Percentiles rank a stretch among this genome's conserved stretches.
Conservation (phyloP, 1,140 invertebrate species). For the Ptiloglossa arizonensis region DNA sequence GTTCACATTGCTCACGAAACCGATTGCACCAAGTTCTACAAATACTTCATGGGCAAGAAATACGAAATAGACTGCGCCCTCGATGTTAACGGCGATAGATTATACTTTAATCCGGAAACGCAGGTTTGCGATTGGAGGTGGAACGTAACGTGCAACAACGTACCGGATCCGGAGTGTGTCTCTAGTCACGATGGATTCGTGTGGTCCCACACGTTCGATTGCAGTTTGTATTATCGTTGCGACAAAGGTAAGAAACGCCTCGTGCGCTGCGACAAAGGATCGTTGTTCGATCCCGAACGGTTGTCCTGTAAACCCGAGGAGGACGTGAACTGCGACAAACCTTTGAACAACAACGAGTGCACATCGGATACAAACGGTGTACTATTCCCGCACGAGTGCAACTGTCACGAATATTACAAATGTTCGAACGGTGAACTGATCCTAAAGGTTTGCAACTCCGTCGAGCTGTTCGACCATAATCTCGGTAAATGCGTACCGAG, state of each 20-base stretch:
- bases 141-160: constrained; percentile 48
- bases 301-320: constrained; percentile 69
- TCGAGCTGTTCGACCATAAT: constrained; percentile 80
- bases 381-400: constrained; percentile 78
- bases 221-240: constrained; percentile 69
- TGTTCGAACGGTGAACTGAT: constrained; percentile 81
- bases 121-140: constrained; percentile 72
- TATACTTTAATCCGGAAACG: constrained; percentile 73
- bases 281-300: constrained; percentile 73
- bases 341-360: too few relatives aligned
- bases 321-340: rapidly evolving
- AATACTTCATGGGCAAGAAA: constrained; percentile 58
- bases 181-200: not conserved
- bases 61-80: not conserved
- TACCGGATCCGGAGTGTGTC: not conserved
- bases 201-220: constrained; percentile 22
- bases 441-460: constrained; percentile 76
- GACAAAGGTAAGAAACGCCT: constrained; percentile 63
- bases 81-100: constrained; percentile 58
- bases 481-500: constrained; percentile 79
- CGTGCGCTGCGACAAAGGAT: constrained; percentile 68
- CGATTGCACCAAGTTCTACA: constrained; percentile 71
- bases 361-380: too few relatives aligned
- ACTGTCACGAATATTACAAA: constrained; percentile 82
- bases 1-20: constrained; percentile 58